phyloP scores from a whole-genome alignment of 2,797 vertebrate genomes.

The Pogoniulus pusillus region DNA sequence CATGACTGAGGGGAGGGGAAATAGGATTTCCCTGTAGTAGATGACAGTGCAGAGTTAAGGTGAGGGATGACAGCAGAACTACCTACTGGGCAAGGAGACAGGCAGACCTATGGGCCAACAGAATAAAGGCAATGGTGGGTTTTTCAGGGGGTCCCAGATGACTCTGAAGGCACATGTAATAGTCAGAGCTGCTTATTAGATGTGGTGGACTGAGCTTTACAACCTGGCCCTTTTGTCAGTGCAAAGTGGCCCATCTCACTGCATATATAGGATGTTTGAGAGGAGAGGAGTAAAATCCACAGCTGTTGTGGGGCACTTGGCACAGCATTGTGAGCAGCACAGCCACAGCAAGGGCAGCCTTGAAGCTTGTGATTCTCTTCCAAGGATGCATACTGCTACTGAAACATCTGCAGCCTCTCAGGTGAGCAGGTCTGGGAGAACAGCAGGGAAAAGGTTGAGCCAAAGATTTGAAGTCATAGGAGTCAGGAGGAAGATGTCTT shows the following conservation, averaged over 20 bases:
- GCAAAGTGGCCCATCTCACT: background rate
- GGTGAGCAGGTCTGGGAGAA: background rate
- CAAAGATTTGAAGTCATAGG: background rate
- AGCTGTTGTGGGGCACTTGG: background rate
- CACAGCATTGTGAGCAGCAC: background rate
- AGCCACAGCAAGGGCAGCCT: background rate
- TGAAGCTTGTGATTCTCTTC: background rate
- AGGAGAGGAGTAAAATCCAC: background rate
- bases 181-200: background rate
- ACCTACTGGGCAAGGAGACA: background rate
- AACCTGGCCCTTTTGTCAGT: accelerated
- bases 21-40: background rate
- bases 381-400: background rate
- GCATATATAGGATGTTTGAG: background rate
- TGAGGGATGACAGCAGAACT: background rate
- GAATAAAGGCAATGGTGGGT: background rate
- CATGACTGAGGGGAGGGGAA: background rate
- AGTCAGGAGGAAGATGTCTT: background rate
- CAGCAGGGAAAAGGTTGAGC: background rate
- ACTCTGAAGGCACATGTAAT: background rate
- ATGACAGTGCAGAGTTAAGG: background rate
- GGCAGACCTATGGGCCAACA: background rate
- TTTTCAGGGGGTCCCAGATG: background rate
- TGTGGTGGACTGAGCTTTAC: background rate
- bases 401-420: background rate